Percentiles rank a stretch among this genome's conserved stretches.
Evolutionary conservation across 37 sponge, comb jelly and placozoan genomes (phyloP).

Genomic region (Hormiphora californensis): DNA sequence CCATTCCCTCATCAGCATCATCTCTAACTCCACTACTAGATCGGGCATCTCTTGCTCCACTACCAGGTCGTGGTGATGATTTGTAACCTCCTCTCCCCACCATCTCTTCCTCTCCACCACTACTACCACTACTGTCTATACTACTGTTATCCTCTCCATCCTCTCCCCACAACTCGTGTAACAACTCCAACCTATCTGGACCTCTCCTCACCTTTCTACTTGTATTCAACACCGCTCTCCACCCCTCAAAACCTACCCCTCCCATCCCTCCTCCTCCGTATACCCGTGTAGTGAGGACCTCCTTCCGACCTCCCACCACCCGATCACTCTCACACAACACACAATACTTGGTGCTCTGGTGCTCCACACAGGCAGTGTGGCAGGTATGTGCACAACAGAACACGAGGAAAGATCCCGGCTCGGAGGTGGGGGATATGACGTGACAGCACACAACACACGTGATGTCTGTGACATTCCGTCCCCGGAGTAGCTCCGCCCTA

Average conservation of each 20-base stretch:
- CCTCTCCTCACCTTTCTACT: not conserved
- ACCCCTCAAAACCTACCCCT: not conserved
- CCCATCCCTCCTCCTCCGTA: not conserved
- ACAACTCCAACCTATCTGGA: slow-evolving; percentile 3
- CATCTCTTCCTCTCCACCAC: too few relatives aligned
- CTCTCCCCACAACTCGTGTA: slow-evolving; percentile 31
- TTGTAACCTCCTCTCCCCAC: too few relatives aligned
- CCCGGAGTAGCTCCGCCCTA: not conserved
- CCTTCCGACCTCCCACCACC: not conserved
- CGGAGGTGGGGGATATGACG: not conserved
- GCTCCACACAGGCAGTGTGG: slow-evolving; percentile 48
- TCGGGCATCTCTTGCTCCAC: too few relatives aligned
- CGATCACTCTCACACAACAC: slow-evolving; percentile 42
- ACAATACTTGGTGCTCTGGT: slow-evolving; percentile 32
- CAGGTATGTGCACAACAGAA: slow-evolving; percentile 17
- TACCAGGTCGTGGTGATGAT: too few relatives aligned
- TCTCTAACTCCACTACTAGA: too few relatives aligned
- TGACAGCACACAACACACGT: slow-evolving; percentile 41
- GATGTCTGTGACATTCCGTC: not conserved
- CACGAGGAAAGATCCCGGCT: not conserved
- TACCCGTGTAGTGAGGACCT: not conserved
- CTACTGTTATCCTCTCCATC: not conserved
- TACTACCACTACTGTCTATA: not conserved
- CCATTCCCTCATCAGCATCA: too few relatives aligned
- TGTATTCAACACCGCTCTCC: slow-evolving; percentile 18